Base-by-base conservation (phyloP, 2,888 invertebrate genomes). In the Acanthosepion lycidas region DNA sequence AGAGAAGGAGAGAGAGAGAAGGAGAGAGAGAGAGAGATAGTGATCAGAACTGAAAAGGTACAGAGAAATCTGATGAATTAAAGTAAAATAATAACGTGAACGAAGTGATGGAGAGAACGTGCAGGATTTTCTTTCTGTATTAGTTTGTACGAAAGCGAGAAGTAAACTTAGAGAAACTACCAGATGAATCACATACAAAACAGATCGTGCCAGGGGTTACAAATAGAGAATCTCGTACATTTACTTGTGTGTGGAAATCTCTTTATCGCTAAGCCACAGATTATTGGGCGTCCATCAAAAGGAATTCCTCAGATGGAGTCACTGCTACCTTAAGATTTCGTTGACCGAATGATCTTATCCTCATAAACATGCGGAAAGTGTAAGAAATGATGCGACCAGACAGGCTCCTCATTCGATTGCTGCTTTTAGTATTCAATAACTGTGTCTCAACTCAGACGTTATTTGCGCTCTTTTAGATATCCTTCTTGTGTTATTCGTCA, bases 221-320 rank as follows among this genome's bases (percentile, higher is more conserved):
- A 23, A 59, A 59, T 23, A 23, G 59, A 23, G 59, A 20, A 59
- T 59, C 12, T 9, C 18, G 33, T 64, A 64, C 26, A 64, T 64
- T 23, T 64, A 64, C 23, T n/a, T 78, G 12, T 33, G n/a, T n/a
- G 15, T 78, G n/a, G 12, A 78, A 78, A 78, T 78, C 15, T n/a
- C n/a, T 78, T 78, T 78, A 78, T 78, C 78, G 28, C n/a, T 78
- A 78, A 78, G 64, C 64, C 28, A 64, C 23, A 23, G 78, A 78
- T 78, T n/a, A 78, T 78, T 78, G n/a, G 78, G 78, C n/a, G 78
- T n/a, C n/a, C 28, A n/a, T n/a, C 78, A 78, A 78, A n/a, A 78
- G 78, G 78, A 78, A n/a, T n/a, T 78, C 78, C 78, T 78, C 78
- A n/a, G 8, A 28, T 78, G 78, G n/a, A 78, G 78, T n/a, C n/a